Conservation (phyloP, 2,113 vertebrate genomes). For the Cyprinodon brontotheroides region DNA sequence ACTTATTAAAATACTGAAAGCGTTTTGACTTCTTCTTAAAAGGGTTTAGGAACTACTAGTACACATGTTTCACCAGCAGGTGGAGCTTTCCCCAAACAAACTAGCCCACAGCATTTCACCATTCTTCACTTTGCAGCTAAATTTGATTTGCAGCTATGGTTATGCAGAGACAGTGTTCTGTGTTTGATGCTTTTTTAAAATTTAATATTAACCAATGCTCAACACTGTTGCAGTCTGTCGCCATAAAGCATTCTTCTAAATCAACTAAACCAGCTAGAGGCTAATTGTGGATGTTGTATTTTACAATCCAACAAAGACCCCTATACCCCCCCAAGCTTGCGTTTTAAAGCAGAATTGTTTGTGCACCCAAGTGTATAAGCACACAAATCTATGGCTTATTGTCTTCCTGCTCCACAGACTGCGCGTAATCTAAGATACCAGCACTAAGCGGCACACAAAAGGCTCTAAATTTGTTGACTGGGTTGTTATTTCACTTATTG, state of each 20-base stretch:
- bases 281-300: conserved; percentile 23
- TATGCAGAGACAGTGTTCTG: background rate
- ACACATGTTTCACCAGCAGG: conserved; percentile 55
- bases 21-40: background rate
- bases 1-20: conserved; percentile 71
- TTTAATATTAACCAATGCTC: background rate
- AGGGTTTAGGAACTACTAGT: background rate
- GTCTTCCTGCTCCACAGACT: conserved; percentile 20
- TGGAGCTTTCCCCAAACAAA: conserved; percentile 61
- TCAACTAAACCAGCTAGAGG: background rate
- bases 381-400: conserved; percentile 32
- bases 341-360: conserved; percentile 14
- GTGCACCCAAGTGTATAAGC: background rate
- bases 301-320: conserved; percentile 19
- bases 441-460: conserved; percentile 26
- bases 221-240: background rate
- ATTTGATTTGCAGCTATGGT: background rate
- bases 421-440: conserved; percentile 36
- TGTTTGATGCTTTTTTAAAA: background rate
- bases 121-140: background rate
- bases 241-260: background rate
- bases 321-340: background rate
- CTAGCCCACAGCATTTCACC: background rate
- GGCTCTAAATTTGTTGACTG: conserved; percentile 30
- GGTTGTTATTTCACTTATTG: conserved; percentile 58